These are phyloP conservation scores for Diploscapter pachys DNA, from an alignment of 1,140 invertebrate species.

Conservation along the genomic window DNA sequence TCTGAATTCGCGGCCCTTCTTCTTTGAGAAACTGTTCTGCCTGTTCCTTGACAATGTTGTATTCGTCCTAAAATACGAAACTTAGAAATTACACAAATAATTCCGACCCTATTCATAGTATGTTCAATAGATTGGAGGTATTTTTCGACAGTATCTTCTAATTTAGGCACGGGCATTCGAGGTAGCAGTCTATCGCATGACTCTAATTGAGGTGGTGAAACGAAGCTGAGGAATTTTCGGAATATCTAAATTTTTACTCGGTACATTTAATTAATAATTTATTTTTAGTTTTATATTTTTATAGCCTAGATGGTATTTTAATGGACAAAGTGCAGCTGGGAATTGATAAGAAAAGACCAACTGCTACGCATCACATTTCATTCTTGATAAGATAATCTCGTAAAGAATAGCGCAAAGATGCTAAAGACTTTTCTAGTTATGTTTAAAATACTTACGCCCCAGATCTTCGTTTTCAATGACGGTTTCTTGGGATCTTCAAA, in stretches of 20 bases:
- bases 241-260: constrained; percentile 29
- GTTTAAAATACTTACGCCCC: constrained; percentile 43
- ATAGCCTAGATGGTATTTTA: too few species aligned
- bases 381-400: background rate
- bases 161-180: constrained; percentile 41
- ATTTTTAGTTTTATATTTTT: too few species aligned
- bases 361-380: constrained; percentile 8
- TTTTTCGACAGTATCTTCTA: constrained; percentile 29
- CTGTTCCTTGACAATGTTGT: constrained; percentile 29
- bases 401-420: constrained; percentile 3
- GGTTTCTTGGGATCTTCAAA: constrained; percentile 52
- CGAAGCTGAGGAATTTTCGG: constrained; percentile 22
- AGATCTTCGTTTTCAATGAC: constrained; percentile 48
- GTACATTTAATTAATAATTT: too few species aligned
- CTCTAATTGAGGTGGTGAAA: constrained; percentile 39
- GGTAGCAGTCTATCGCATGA: constrained; percentile 48
- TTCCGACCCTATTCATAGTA: constrained; percentile 16
- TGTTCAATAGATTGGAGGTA: constrained; percentile 26
- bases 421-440: constrained; percentile 9
- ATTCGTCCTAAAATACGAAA: constrained; percentile 43
- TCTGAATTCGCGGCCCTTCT: constrained; percentile 46
- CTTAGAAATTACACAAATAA: constrained; percentile 19
- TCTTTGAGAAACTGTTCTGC: constrained; percentile 40
- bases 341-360: background rate
- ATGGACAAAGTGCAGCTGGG: too few species aligned